Percentiles rank a stretch among this genome's conserved stretches.
These are phyloP conservation scores for Eustalomyia histrio DNA, from an alignment of 2,888 invertebrate species.

Conservation along the genomic window DNA sequence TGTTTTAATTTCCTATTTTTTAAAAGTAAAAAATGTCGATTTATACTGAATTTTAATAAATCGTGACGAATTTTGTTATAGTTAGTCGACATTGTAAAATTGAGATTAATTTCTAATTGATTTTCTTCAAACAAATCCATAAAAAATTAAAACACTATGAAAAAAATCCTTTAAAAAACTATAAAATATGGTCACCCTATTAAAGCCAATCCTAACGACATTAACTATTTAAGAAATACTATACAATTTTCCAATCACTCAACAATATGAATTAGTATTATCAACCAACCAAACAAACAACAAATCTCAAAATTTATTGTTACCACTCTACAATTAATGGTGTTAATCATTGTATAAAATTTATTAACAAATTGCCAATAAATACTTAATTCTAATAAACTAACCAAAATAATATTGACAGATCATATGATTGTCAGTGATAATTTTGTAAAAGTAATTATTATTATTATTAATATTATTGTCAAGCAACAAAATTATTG, in stretches of 20 bases:
- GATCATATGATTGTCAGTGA: neutral
- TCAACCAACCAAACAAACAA: neutral
- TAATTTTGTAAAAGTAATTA: constrained; percentile 1
- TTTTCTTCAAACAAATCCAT: too few species aligned
- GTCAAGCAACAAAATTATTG: neutral
- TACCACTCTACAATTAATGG: constrained; percentile 4
- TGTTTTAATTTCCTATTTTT: too few species aligned
- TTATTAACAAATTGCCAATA: constrained; percentile 56
- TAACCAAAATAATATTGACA: constrained; percentile 6
- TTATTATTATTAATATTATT: neutral
- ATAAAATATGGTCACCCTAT: constrained; percentile 1
- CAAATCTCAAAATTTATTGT: neutral
- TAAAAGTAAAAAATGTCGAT: too few species aligned
- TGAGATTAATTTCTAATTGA: too few species aligned
- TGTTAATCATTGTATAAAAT: constrained; percentile 24
- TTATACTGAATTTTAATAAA: too few species aligned
- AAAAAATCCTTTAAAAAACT: neutral
- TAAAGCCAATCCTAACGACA: neutral
- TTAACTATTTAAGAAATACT: neutral
- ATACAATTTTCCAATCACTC: constrained; percentile 14
- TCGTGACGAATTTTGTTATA: too few species aligned
- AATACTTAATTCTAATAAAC: constrained; percentile 25
- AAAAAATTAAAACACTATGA: neutral
- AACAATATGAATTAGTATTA: neutral
- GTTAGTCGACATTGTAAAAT: too few species aligned